These are phyloP conservation scores for Calosoma granatense DNA, from an alignment of 1,140 invertebrate genomes.

Conservation along the genomic window DNA sequence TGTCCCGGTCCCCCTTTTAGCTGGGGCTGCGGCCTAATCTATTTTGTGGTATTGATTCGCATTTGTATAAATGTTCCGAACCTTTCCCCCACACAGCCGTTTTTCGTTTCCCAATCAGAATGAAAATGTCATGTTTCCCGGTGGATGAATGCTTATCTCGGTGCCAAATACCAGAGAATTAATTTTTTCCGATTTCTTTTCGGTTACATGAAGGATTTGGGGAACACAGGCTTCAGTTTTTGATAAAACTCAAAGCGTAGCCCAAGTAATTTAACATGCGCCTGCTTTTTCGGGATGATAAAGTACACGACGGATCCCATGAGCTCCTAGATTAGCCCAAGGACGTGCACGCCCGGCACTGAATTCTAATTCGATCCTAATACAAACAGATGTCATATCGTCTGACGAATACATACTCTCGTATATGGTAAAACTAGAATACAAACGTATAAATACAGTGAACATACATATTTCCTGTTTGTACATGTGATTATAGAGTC, in stretches of 20 bases:
- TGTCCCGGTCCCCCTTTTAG: not conserved
- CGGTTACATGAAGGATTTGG: not conserved
- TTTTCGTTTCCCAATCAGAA: not conserved
- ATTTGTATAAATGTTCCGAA: constrained; percentile 2
- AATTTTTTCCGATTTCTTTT: not conserved
- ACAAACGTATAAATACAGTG: no score
- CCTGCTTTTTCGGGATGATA: not conserved
- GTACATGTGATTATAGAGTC: no score
- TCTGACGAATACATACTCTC: no score
- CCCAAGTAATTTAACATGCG: not conserved
- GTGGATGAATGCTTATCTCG: not conserved
- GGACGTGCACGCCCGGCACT: no score
- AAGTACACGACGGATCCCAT: not conserved
- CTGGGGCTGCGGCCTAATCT: not conserved
- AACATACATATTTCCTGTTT: no score
- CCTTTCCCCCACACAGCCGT: not conserved
- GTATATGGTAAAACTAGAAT: no score
- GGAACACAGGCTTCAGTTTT: not conserved
- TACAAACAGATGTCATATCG: no score
- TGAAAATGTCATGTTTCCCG: not conserved
- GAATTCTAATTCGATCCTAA: no score
- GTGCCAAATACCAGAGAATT: not conserved
- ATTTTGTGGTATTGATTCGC: constrained; percentile 6
- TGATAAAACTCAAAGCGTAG: not conserved
- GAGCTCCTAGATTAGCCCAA: not conserved